Conservation (phyloP, 2,797 vertebrate genomes). For the Parauchenoglanis ngamensis region DNA sequence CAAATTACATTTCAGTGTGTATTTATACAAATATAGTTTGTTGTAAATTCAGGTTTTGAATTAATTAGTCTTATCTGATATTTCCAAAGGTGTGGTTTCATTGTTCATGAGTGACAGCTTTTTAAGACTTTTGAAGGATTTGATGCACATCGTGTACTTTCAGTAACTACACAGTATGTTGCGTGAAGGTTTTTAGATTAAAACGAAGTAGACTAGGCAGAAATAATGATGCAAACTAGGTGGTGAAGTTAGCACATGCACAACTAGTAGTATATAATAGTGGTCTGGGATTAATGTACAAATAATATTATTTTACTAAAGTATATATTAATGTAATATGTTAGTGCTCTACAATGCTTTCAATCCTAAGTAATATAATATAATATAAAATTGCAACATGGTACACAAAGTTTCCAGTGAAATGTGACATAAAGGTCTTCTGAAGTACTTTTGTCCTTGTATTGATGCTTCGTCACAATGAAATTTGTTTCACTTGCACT, state of each 20-base stretch:
- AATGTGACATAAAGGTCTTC: background rate
- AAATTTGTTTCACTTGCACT: background rate
- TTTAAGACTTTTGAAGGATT: slow-evolving; percentile 3
- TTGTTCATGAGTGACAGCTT: background rate
- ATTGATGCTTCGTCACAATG: background rate
- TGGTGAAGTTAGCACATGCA: background rate
- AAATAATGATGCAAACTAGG: background rate
- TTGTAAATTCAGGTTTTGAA: background rate
- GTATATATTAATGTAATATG: background rate
- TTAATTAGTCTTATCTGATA: background rate
- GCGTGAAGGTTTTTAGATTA: background rate
- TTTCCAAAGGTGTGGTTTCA: background rate
- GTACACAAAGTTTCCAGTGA: background rate
- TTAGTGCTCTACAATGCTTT: background rate
- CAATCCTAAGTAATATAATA: background rate
- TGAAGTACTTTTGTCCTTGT: background rate
- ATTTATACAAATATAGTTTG: background rate
- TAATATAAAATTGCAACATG: background rate
- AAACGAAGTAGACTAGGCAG: background rate
- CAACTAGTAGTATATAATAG: background rate
- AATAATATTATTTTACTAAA: background rate
- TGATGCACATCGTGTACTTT: background rate
- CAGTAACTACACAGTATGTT: background rate
- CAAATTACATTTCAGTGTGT: background rate
- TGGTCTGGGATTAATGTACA: background rate